Conservation (phyloP, 1,140 invertebrate genomes). For the Archivesica marissinica region DNA sequence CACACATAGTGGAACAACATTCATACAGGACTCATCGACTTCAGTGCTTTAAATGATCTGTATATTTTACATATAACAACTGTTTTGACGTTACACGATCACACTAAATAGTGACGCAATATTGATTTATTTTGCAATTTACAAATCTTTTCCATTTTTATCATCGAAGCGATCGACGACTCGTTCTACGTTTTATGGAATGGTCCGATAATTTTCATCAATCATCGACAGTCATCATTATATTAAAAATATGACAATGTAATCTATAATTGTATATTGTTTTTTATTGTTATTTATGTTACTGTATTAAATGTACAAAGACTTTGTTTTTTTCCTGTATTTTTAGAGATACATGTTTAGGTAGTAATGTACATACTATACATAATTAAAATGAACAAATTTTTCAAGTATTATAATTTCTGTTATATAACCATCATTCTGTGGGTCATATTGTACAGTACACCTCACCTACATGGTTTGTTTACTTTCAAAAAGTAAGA, state of each 20-base stretch:
- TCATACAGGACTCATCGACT: too few relatives aligned
- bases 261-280: slow-evolving; percentile 51
- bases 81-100: not conserved
- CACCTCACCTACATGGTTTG: too few relatives aligned
- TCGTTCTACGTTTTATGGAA: not conserved
- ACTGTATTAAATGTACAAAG: slow-evolving; percentile 56
- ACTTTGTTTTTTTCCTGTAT: slow-evolving; percentile 54
- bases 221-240: not conserved
- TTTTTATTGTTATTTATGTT: slow-evolving; percentile 65
- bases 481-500: not conserved
- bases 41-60: not conserved
- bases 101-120: slow-evolving; percentile 18
- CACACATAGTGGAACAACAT: too few relatives aligned
- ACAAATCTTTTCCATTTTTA: not conserved
- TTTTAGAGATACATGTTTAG: slow-evolving; percentile 52
- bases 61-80: not conserved
- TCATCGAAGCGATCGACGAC: slow-evolving; percentile 1
- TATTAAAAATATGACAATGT: slow-evolving; percentile 14
- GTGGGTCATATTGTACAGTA: not conserved
- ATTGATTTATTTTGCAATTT: slow-evolving; percentile 39
- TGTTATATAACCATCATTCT: slow-evolving; percentile 17
- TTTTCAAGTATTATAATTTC: slow-evolving; percentile 52
- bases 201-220: not conserved
- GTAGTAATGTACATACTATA: slow-evolving; percentile 33
- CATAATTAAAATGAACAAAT: slow-evolving; percentile 54